Conservation (phyloP, 2,113 vertebrate species). For the Rattus rattus region DNA sequence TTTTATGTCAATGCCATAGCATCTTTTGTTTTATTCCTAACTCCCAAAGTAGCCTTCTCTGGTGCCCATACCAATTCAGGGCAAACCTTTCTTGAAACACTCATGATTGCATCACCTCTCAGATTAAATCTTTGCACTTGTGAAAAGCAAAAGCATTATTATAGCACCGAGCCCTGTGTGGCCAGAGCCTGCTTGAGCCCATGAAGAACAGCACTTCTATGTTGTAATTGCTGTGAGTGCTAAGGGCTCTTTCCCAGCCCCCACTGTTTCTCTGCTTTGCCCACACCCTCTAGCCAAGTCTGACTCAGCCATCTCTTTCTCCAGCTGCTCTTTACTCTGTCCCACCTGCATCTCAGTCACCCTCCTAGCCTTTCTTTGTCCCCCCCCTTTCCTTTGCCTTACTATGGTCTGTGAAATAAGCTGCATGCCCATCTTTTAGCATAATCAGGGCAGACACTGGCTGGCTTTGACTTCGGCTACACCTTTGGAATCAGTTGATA, state of each 20-base stretch:
- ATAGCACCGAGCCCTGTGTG: background rate
- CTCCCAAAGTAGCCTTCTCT: background rate
- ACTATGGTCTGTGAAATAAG: background rate
- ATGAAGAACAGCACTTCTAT: background rate
- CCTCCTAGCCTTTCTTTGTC: background rate
- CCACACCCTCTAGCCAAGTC: background rate
- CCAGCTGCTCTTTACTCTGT: background rate
- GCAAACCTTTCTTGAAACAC: background rate
- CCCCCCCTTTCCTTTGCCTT: background rate
- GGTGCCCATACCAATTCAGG: background rate
- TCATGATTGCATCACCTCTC: fast-evolving
- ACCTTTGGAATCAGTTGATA: background rate
- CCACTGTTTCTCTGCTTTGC: background rate
- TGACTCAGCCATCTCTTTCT: background rate
- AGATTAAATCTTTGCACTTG: background rate
- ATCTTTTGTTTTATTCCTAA: background rate
- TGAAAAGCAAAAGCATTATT: background rate
- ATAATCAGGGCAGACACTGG: too few species aligned
- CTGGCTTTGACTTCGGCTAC: too few species aligned
- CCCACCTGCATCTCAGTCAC: too few species aligned
- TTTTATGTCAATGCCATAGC: fast-evolving
- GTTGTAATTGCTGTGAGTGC: fast-evolving
- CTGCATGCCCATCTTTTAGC: fast-evolving
- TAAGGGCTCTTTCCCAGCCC: fast-evolving
- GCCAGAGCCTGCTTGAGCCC: background rate